Evolutionary conservation across 2,113 vertebrate genomes (phyloP).

Genomic region (Corythornis madagascariensis): DNA sequence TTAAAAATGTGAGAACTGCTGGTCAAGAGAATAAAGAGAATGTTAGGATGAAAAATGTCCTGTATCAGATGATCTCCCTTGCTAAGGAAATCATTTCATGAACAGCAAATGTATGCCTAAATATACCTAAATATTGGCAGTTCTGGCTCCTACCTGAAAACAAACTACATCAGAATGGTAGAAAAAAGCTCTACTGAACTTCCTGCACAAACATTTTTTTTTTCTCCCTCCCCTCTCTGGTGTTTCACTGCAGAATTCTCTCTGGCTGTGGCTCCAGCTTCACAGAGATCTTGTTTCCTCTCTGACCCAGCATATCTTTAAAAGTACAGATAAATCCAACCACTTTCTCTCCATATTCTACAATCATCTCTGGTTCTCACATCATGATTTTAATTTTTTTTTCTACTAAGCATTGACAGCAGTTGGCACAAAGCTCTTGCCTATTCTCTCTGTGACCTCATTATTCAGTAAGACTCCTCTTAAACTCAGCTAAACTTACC

Average conservation of each 20-base stretch:
- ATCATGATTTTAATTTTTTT: not conserved
- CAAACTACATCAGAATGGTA: not conserved
- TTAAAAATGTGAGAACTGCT: not conserved
- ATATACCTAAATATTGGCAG: fast-evolving
- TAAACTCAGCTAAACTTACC: not conserved
- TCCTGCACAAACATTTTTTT: not conserved
- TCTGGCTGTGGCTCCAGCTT: not conserved
- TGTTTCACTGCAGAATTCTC: not conserved
- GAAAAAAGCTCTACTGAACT: not conserved
- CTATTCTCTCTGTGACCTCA: not conserved
- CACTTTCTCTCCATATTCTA: not conserved
- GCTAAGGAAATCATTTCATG: not conserved
- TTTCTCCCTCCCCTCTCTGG: not conserved
- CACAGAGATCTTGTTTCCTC: not conserved
- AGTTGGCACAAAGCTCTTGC: not conserved
- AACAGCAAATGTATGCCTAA: not conserved
- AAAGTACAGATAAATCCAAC: not conserved
- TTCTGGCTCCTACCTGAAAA: not conserved
- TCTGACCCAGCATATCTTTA: conserved; percentile 9
- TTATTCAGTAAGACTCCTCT: not conserved
- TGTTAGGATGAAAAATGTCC: not conserved
- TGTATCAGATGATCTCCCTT: not conserved
- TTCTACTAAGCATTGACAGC: not conserved
- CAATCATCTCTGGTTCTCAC: not conserved
- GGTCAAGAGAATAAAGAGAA: not conserved